These are phyloP conservation scores for Lepidurus couesii DNA, from an alignment of 1,140 invertebrate species.

Conservation along the genomic window DNA sequence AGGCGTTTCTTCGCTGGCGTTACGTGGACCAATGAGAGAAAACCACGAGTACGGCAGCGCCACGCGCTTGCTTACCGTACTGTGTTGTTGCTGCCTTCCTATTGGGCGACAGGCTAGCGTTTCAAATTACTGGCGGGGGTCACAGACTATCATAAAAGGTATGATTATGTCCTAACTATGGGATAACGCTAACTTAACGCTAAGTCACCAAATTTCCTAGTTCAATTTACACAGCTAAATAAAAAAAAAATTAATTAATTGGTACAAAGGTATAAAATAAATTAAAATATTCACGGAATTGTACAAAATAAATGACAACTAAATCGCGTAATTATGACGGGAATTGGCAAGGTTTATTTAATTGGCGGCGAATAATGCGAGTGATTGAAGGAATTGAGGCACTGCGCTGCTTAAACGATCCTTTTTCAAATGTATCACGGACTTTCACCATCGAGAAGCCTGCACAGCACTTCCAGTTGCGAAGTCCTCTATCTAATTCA, in stretches of 20 bases:
- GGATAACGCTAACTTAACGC: neutral
- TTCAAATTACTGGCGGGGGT: neutral
- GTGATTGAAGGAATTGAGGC: neutral
- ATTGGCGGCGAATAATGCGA: neutral
- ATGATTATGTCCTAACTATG: neutral
- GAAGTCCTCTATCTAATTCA: neutral
- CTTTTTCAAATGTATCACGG: constrained; percentile 18
- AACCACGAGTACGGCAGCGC: neutral
- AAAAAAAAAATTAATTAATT: neutral
- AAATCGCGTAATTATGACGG: neutral
- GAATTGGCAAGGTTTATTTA: constrained; percentile 18
- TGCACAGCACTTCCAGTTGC: constrained; percentile 7
- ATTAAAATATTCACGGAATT: neutral
- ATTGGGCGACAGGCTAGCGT: neutral
- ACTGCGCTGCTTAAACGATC: neutral
- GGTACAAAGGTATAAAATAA: neutral
- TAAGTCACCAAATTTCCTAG: neutral
- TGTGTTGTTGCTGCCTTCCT: neutral
- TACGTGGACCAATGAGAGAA: constrained; percentile 20
- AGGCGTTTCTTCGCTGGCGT: neutral
- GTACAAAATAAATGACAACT: neutral
- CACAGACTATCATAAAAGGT: neutral
- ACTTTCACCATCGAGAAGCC: neutral
- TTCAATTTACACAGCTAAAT: neutral
- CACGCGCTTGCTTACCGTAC: neutral